Evolutionary conservation across 1,140 invertebrate species (phyloP).

Genomic region (Drosophila pseudoananassae): DNA sequence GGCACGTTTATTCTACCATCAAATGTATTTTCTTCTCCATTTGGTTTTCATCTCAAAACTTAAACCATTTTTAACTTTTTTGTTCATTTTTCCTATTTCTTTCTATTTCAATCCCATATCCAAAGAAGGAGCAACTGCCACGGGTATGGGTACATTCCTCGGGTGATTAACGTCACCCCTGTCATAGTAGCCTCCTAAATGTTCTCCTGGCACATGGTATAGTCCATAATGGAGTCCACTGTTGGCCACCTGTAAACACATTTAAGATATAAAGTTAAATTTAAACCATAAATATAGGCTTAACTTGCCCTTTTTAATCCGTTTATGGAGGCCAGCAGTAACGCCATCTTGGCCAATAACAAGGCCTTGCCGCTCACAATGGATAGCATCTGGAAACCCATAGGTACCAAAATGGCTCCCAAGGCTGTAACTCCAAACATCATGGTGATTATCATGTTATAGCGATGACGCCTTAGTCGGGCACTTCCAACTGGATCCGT

Average conservation of each 20-base stretch:
- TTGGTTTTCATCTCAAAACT: no score
- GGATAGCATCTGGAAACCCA: slow-evolving; percentile 91
- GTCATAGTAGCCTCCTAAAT: slow-evolving; percentile 74
- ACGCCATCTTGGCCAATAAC: slow-evolving; percentile 90
- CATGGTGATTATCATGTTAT: slow-evolving; percentile 88
- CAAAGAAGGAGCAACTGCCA: slow-evolving; percentile 57
- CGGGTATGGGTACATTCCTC: slow-evolving; percentile 73
- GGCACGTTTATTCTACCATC: neutral
- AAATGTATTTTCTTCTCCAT: neutral
- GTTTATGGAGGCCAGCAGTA: slow-evolving; percentile 91
- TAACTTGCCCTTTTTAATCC: slow-evolving; percentile 88
- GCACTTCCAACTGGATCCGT: slow-evolving; percentile 56
- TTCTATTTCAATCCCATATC: slow-evolving; percentile 56
- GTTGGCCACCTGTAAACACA: slow-evolving; percentile 66
- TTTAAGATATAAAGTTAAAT: no score
- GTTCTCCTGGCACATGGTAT: slow-evolving; percentile 78
- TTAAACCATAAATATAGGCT: neutral
- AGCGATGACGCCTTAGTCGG: slow-evolving; percentile 85
- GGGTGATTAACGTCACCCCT: slow-evolving; percentile 75
- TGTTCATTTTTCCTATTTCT: neutral
- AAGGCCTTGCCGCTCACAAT: slow-evolving; percentile 91
- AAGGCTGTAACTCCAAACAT: slow-evolving; percentile 90
- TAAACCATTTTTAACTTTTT: neutral
- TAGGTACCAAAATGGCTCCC: slow-evolving; percentile 89
- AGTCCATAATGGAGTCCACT: slow-evolving; percentile 79